Evolutionary conservation across 2,797 vertebrate genomes (phyloP).

Genomic region (Monodelphis domestica): DNA sequence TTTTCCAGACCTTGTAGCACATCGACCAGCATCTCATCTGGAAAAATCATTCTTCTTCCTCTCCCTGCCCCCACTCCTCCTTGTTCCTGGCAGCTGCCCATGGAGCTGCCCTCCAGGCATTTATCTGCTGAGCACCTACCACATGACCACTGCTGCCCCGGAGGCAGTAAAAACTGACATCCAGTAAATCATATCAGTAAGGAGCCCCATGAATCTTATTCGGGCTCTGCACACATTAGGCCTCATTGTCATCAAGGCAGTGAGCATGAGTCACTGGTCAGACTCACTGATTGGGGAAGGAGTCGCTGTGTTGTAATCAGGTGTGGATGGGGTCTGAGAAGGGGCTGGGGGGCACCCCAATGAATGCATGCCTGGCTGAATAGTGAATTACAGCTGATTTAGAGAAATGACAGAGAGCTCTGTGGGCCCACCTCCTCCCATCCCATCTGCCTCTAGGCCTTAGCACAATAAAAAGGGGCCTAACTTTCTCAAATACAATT

Average conservation of each 20-base stretch:
- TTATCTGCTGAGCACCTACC: neutral
- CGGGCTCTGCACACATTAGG: constrained; percentile 35
- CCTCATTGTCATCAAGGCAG: neutral
- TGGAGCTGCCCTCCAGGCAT: constrained; percentile 30
- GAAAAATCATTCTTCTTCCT: neutral
- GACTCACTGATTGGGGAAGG: neutral
- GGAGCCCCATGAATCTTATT: constrained; percentile 55
- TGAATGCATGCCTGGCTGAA: neutral
- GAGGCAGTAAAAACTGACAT: constrained; percentile 53
- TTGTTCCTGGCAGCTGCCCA: constrained; percentile 42
- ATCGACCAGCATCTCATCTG: constrained; percentile 41
- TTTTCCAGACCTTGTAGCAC: neutral
- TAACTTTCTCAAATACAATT: neutral
- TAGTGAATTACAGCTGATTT: neutral
- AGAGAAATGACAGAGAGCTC: neutral
- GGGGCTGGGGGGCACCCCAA: neutral
- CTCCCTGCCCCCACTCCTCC: neutral
- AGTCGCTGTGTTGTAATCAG: neutral
- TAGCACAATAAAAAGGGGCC: fast-evolving
- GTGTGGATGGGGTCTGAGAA: neutral
- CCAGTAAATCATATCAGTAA: constrained; percentile 51
- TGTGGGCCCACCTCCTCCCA: neutral
- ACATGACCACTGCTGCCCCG: constrained; percentile 36
- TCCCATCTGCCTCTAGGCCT: fast-evolving
- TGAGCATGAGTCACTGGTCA: constrained; percentile 29